Base-by-base conservation (phyloP, 1,140 invertebrate genomes). In the Catajapyx aquilonaris region DNA sequence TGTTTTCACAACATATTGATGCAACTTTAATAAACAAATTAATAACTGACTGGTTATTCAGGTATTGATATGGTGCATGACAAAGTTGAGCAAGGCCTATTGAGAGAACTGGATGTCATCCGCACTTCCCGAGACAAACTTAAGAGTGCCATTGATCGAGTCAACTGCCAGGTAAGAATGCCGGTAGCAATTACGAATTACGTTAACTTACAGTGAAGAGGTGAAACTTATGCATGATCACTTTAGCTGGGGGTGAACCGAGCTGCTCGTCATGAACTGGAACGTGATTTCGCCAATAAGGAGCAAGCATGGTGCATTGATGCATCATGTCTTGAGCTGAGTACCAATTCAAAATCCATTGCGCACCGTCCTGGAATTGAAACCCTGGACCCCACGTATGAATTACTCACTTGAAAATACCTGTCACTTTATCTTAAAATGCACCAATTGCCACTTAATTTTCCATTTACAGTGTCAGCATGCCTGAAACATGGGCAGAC, bases 291-390 rank as follows among this genome's bases (percentile, higher is more conserved):
- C 36, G 70, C 75, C 37, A 80, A 84, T 53, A 94, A 94, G 59
- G 79, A 88, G 55, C 76, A 75, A 37, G 78, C 86, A 1, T 64
- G 88, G 36, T 76, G 75, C 20, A 83, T 91, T 41, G 87, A 93
- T 57, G 73, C 72, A 31, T 65, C 80, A 52, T 83, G 85, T 55
- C 78, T 85, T 63, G 78, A 84, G 49, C 62, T 91, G 20, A 83
- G 81, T 52, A 90, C 90, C 57, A 69, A 69, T 45, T 84, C 79
- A 4, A 59, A 74, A 44, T 81, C 81, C 11, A 76, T 91, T 38
- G 81, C 85, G 47, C 88, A 84, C 55, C 83, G 81, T 55, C 77
- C 80, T 16, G 85, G 84, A 40, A 86, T 91, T 45, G 85, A 93
- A 58, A 81, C 76, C 59, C 78, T 73, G 48, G 81, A 90, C 66